Conservation (phyloP, 2,797 vertebrate genomes). For the Myotis findleyi region DNA sequence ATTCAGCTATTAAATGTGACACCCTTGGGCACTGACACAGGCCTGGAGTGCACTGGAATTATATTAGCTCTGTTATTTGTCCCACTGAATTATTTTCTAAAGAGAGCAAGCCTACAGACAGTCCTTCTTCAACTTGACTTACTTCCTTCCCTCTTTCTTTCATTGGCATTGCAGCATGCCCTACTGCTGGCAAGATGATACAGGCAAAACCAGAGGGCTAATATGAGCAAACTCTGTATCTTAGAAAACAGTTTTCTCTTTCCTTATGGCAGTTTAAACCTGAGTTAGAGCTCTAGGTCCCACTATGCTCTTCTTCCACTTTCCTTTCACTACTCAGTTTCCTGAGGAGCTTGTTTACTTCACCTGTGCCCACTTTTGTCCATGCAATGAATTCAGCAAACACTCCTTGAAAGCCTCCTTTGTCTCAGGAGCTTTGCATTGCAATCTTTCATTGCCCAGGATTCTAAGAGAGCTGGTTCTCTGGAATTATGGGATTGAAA, state of each 20-base stretch:
- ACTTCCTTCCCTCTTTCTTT: not conserved
- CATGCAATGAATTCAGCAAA: not conserved
- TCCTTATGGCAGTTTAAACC: not conserved
- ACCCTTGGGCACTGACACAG: not conserved
- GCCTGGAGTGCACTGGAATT: not conserved
- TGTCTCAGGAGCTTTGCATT: not conserved
- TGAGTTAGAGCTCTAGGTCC: not conserved
- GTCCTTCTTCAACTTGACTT: not conserved
- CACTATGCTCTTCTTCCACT: not conserved
- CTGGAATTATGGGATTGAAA: not conserved
- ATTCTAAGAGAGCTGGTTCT: not conserved
- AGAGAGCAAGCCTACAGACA: not conserved
- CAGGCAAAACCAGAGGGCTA: not conserved
- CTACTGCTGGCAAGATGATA: not conserved
- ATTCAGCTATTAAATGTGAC: not conserved
- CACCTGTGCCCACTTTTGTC: not conserved
- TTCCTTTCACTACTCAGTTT: not conserved
- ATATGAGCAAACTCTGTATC: not conserved
- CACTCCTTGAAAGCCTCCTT: not conserved
- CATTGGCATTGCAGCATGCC: not conserved
- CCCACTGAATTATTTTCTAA: not conserved
- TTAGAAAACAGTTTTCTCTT: slow-evolving; percentile 18
- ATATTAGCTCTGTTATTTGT: not conserved
- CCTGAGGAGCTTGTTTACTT: not conserved
- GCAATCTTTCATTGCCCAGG: not conserved